Evolutionary conservation across 2,888 invertebrate species (phyloP).

Genomic region (Chloromyia formosa): DNA sequence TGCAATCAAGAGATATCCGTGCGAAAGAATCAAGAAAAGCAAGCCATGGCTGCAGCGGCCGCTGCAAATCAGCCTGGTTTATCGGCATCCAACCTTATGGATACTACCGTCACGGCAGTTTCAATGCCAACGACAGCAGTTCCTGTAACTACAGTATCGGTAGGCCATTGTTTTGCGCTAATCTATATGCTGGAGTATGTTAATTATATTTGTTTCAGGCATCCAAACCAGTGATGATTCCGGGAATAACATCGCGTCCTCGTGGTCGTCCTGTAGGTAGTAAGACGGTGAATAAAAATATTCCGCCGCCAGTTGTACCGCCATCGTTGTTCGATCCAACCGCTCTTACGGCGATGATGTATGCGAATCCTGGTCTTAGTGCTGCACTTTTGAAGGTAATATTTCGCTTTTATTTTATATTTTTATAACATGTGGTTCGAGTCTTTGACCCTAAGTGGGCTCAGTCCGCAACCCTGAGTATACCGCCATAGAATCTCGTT

Average conservation of each 20-base stretch:
- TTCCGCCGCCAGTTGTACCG: slow-evolving; percentile 23
- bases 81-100: not conserved
- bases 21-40: slow-evolving; percentile 67
- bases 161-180: not conserved
- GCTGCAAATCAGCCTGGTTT: slow-evolving; percentile 1
- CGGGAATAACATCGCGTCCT: slow-evolving; percentile 53
- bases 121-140: not conserved
- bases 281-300: slow-evolving; percentile 49
- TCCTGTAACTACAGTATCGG: slow-evolving; percentile 20
- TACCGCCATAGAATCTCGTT: no score
- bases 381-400: slow-evolving; percentile 49
- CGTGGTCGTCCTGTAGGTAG: slow-evolving; percentile 53
- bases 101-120: slow-evolving; percentile 4
- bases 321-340: slow-evolving; percentile 46
- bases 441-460: not conserved
- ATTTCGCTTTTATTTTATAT: not conserved
- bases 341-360: slow-evolving; percentile 52
- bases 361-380: slow-evolving; percentile 49
- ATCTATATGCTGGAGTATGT: not conserved
- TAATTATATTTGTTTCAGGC: slow-evolving; percentile 47
- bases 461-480: not conserved
- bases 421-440: no score
- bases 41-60: slow-evolving; percentile 44
- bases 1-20: slow-evolving; percentile 72
- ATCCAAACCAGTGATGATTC: slow-evolving; percentile 53